These are phyloP conservation scores for Tetraneura akinire DNA, from an alignment of 1,140 invertebrate species.

Conservation along the genomic window DNA sequence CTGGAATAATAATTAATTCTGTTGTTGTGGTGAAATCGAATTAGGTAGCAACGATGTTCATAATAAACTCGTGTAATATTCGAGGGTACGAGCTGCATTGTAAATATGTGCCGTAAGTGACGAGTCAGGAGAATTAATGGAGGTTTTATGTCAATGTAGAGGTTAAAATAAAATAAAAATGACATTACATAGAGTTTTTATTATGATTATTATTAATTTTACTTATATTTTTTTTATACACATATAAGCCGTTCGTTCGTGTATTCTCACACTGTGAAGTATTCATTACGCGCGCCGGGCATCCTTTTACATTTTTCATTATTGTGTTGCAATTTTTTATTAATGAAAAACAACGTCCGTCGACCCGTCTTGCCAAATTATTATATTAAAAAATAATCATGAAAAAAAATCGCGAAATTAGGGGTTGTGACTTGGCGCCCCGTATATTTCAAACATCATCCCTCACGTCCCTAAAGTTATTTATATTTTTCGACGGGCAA, in stretches of 20 bases:
- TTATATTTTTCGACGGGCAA: conserved; percentile 46
- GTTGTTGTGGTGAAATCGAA: neutral
- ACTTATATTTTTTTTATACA: neutral
- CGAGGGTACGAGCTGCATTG: neutral
- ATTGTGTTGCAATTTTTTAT: conserved; percentile 34
- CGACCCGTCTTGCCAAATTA: conserved; percentile 50
- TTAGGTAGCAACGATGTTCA: neutral
- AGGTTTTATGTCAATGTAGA: conserved; percentile 21
- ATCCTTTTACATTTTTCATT: conserved; percentile 50
- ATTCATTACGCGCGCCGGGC: conserved; percentile 33
- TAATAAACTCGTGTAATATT: neutral
- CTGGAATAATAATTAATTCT: no score
- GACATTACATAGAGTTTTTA: conserved; percentile 22
- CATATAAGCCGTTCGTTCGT: conserved; percentile 16
- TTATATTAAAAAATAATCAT: conserved; percentile 50
- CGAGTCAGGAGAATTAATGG: conserved; percentile 19
- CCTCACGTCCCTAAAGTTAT: conserved; percentile 46
- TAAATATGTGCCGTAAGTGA: conserved; percentile 1
- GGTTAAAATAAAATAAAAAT: conserved; percentile 3
- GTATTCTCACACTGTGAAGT: conserved; percentile 44
- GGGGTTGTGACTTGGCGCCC: conserved; percentile 43
- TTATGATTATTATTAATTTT: neutral
- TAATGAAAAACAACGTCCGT: conserved; percentile 47
- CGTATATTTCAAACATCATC: conserved; percentile 36
- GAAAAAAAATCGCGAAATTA: conserved; percentile 48